phyloP scores from a whole-genome alignment of 1,140 invertebrate genomes.

The Orussus abietinus region DNA sequence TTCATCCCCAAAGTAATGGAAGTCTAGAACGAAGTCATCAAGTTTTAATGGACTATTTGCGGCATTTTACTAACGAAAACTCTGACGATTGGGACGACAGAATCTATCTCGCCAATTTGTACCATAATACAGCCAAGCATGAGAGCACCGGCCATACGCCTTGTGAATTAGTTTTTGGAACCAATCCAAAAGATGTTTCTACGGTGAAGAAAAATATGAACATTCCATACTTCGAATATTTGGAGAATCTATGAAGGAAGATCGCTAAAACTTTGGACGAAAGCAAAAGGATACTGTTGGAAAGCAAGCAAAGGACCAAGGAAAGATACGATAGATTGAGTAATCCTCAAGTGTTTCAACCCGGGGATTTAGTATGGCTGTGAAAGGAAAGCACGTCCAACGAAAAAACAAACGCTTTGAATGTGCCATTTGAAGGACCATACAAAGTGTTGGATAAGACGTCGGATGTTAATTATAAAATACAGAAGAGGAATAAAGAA shows the following conservation, averaged over 20 bases:
- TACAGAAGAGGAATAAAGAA: slow-evolving; percentile 8
- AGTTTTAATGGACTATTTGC: slow-evolving; percentile 11
- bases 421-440: slow-evolving; percentile 12
- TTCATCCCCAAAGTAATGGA: slow-evolving; percentile 26
- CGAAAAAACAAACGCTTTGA: slow-evolving; percentile 8
- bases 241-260: slow-evolving; percentile 2
- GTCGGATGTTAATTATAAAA: slow-evolving; percentile 12
- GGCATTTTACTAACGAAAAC: slow-evolving; percentile 9
- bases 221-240: slow-evolving; percentile 8
- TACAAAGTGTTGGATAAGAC: slow-evolving; percentile 6
- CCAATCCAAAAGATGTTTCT: slow-evolving; percentile 3
- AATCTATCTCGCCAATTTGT: not conserved
- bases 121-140: not conserved
- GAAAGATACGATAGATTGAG: slow-evolving; percentile 9
- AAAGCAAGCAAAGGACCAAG: slow-evolving; percentile 11
- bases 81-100: no score
- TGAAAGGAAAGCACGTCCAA: slow-evolving; percentile 9
- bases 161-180: not conserved
- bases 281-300: not conserved
- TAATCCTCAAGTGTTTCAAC: slow-evolving; percentile 6
- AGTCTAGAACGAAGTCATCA: slow-evolving; percentile 25
- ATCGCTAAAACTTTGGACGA: slow-evolving; percentile 1
- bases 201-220: slow-evolving; percentile 1
- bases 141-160: not conserved
- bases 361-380: slow-evolving; percentile 11